A percentile compares a stretch with the other conserved stretches of the same genome.
These are phyloP conservation scores for Rhogogaster chlorosoma DNA, from an alignment of 2,888 invertebrate species.

Conservation along the genomic window DNA sequence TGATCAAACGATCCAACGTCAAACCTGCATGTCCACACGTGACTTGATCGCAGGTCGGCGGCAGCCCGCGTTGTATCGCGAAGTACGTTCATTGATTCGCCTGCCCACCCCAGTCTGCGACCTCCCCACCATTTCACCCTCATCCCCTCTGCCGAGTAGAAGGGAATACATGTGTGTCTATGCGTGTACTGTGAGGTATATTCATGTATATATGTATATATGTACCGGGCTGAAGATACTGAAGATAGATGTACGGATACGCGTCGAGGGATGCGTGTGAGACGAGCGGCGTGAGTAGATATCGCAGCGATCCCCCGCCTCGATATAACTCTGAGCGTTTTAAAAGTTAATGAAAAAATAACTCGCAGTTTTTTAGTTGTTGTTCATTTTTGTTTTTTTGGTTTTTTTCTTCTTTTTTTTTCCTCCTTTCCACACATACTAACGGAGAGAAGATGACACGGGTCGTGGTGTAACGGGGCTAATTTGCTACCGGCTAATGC, in stretches of 20 bases:
- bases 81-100: conserved; percentile 51
- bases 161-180: conserved; percentile 28
- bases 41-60: conserved; percentile 12
- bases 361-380: background rate
- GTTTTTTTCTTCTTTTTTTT: background rate
- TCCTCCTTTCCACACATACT: background rate
- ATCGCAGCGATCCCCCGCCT: background rate
- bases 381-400: background rate
- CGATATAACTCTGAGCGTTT: background rate
- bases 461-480: background rate
- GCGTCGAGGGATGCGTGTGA: background rate
- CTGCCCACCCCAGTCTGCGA: conserved; percentile 18
- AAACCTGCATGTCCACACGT: conserved; percentile 8
- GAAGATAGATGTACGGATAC: background rate
- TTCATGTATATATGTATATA: conserved; percentile 1
- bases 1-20: conserved; percentile 9
- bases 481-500: background rate
- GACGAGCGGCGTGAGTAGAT: conserved; percentile 3
- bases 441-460: background rate
- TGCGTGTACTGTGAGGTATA: conserved; percentile 24
- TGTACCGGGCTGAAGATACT: background rate
- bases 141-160: background rate
- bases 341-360: conserved; percentile 27
- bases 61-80: conserved; percentile 43
- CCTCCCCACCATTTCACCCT: conserved; percentile 16